Conservation (phyloP, 2,113 vertebrate genomes). For the Mola mola region DNA sequence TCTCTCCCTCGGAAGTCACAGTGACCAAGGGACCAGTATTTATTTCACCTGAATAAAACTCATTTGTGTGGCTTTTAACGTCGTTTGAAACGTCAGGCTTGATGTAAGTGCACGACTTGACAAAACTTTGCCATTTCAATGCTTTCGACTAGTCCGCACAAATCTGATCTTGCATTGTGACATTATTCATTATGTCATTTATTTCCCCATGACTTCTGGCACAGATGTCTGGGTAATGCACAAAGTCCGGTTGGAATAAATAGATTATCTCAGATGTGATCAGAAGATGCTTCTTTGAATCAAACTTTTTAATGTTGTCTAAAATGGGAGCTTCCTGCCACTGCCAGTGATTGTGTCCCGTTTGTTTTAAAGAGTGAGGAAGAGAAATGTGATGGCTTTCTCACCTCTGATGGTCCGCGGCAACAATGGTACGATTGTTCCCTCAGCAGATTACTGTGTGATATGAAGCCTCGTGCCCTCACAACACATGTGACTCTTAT, state of each 20-base stretch:
- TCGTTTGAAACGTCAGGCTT: too few species aligned
- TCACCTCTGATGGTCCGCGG: constrained; percentile 47
- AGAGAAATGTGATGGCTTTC: constrained; percentile 19
- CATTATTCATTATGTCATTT: constrained; percentile 14
- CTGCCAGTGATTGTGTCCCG: constrained; percentile 17
- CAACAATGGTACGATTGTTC: constrained; percentile 64
- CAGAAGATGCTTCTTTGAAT: constrained; percentile 1
- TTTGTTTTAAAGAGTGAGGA: constrained; percentile 7
- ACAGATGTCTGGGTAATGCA: background rate
- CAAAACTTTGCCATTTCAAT: too few species aligned
- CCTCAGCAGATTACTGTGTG: constrained; percentile 60
- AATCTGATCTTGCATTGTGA: constrained; percentile 6
- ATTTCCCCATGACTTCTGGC: constrained; percentile 14
- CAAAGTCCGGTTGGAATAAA: constrained; percentile 1
- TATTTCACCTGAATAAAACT: too few species aligned
- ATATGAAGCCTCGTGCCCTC: constrained; percentile 64
- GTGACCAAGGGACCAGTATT: too few species aligned
- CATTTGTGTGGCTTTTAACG: too few species aligned
- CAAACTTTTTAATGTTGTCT: constrained; percentile 3
- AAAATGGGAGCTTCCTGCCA: constrained; percentile 14
- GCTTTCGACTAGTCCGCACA: too few species aligned
- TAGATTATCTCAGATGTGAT: constrained; percentile 21
- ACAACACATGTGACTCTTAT: constrained; percentile 69
- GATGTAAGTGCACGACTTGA: too few species aligned
- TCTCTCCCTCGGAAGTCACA: too few species aligned